phyloP scores from a whole-genome alignment of 2,888 invertebrate species.

The Buathra laborator region DNA sequence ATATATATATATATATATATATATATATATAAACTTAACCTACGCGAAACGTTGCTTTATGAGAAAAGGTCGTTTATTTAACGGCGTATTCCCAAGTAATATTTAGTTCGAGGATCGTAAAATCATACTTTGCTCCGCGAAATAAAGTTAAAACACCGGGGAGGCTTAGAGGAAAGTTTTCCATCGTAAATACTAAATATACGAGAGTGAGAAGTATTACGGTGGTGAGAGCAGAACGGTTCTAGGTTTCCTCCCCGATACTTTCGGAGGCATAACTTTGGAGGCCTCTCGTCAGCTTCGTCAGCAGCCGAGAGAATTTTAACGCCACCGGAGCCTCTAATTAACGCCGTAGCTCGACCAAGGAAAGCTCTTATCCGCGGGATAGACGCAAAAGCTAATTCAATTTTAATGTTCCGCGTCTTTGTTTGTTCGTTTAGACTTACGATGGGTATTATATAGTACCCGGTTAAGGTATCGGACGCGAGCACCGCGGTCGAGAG shows the following conservation, averaged over 20 bases:
- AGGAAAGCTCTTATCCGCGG: slow-evolving; percentile 69
- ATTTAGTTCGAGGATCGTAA: slow-evolving; percentile 82
- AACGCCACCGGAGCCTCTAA: slow-evolving; percentile 72
- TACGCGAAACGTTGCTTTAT: slow-evolving; percentile 75
- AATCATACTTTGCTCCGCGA: slow-evolving; percentile 79
- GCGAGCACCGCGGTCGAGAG: not conserved
- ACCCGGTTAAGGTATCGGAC: slow-evolving; percentile 55
- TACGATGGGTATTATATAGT: slow-evolving; percentile 60
- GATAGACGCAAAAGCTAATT: slow-evolving; percentile 61
- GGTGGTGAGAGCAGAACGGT: slow-evolving; percentile 64
- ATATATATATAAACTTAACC: not conserved
- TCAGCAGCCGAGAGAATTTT: slow-evolving; percentile 59
- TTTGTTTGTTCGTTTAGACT: slow-evolving; percentile 60
- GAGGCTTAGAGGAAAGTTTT: slow-evolving; percentile 66
- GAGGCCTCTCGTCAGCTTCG: slow-evolving; percentile 55
- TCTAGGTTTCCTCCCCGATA: slow-evolving; percentile 81
- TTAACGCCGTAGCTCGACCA: slow-evolving; percentile 71
- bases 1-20: not conserved
- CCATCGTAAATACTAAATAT: slow-evolving; percentile 67
- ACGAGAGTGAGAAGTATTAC: slow-evolving; percentile 39
- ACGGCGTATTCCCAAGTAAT: slow-evolving; percentile 78
- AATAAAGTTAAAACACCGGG: slow-evolving; percentile 65
- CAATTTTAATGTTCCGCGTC: slow-evolving; percentile 64
- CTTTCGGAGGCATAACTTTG: slow-evolving; percentile 55
- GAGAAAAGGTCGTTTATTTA: slow-evolving; percentile 83